Conservation (phyloP, 2,888 invertebrate genomes). For the Hipparchia sbordonii region DNA sequence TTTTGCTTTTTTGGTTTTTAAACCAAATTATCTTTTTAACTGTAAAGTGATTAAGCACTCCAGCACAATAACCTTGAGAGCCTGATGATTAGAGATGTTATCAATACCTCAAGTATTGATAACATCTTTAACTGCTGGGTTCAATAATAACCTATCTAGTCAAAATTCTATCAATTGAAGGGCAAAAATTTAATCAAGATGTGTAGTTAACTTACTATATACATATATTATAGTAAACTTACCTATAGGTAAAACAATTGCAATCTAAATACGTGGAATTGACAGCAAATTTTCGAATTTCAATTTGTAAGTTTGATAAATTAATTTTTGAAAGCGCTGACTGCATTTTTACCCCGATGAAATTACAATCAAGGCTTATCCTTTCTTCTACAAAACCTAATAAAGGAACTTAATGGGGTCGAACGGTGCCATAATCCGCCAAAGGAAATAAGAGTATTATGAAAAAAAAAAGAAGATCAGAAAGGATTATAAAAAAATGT, state of each 20-base stretch:
- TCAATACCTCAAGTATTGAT: too few species aligned
- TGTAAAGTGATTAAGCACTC: neutral
- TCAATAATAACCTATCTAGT: too few species aligned
- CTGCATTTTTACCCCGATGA: neutral
- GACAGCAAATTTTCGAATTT: too few species aligned
- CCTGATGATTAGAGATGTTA: neutral
- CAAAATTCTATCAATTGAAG: too few species aligned
- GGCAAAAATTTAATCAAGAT: too few species aligned
- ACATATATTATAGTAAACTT: too few species aligned
- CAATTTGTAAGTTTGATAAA: too few species aligned
- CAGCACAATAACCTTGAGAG: neutral
- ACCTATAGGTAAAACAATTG: too few species aligned
- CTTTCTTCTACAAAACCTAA: neutral
- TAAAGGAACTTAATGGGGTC: slow-evolving; percentile 1
- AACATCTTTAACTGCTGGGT: neutral
- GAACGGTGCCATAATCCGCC: slow-evolving; percentile 12
- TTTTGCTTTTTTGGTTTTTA: too few species aligned
- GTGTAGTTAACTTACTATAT: too few species aligned
- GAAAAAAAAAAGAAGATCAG: slow-evolving; percentile 6
- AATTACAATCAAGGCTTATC: neutral
- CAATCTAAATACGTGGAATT: too few species aligned
- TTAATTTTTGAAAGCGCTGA: too few species aligned
- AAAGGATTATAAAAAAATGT: slow-evolving; percentile 5
- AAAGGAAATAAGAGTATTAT: slow-evolving; percentile 10
- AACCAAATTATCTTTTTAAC: neutral